Evolutionary conservation across 1,140 invertebrate genomes (phyloP).

Genomic region (Pygmarrhopalites habei): DNA sequence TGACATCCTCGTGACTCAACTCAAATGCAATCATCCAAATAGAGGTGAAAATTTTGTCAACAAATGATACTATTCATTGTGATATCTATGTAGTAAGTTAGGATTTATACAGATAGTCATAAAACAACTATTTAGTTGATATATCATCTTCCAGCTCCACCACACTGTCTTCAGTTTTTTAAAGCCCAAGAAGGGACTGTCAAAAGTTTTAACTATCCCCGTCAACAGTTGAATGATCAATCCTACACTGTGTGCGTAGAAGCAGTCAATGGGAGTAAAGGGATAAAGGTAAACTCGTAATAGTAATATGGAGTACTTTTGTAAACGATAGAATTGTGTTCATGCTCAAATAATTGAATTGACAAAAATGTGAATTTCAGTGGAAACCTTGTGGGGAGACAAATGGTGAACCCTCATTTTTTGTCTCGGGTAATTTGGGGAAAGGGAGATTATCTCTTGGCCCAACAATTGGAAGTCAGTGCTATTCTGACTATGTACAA

Average conservation of each 20-base stretch:
- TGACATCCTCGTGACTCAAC: neutral
- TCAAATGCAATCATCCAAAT: neutral
- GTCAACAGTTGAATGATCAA: neutral
- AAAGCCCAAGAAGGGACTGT: neutral
- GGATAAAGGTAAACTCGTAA: neutral
- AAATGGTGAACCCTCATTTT: neutral
- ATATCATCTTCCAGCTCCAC: neutral
- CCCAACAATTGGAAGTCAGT: neutral
- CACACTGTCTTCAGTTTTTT: conserved; percentile 1
- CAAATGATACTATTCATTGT: too few relatives aligned
- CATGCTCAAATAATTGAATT: too few relatives aligned
- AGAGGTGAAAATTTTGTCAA: neutral
- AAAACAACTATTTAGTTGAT: neutral
- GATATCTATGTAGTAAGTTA: too few relatives aligned
- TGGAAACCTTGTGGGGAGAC: neutral
- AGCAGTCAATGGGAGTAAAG: neutral
- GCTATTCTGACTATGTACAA: neutral
- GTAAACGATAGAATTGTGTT: too few relatives aligned
- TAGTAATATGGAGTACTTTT: too few relatives aligned
- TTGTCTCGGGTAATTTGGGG: neutral
- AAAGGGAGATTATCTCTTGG: neutral
- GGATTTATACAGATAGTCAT: too few relatives aligned
- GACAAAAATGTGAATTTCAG: too few relatives aligned
- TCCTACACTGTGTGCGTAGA: neutral
- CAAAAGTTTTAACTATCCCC: neutral